These are phyloP conservation scores for Diadema setosum DNA, from an alignment of 35 echinoderm and acorn worm genomes.

Conservation along the genomic window DNA sequence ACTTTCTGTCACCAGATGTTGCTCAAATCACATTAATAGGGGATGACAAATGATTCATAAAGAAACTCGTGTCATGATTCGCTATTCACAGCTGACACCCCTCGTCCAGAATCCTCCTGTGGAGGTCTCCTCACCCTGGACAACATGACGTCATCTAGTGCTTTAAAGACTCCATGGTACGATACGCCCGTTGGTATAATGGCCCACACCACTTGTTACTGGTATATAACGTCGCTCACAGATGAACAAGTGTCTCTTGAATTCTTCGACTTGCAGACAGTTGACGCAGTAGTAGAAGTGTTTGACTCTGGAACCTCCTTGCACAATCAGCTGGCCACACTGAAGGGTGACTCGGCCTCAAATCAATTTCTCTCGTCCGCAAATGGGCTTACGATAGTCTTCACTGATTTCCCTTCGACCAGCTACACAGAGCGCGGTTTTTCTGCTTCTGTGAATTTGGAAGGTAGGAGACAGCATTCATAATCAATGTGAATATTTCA, in stretches of 20 bases:
- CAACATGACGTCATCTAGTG: not conserved
- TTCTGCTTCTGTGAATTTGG: no score
- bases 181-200: not conserved
- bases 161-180: not conserved
- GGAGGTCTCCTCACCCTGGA: not conserved
- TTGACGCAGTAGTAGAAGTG: not conserved
- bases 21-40: no score
- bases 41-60: no score
- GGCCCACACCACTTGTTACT: not conserved
- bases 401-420: not conserved
- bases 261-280: not conserved
- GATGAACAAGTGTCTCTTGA: not conserved
- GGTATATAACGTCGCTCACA: not conserved
- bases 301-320: not conserved
- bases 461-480: no score
- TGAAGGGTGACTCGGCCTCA: not conserved
- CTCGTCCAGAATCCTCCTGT: not conserved
- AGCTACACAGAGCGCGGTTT: not conserved
- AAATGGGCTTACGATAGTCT: not conserved
- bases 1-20: no score
- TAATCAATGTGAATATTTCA: no score
- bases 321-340: not conserved
- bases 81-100: not conserved
- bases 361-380: not conserved
- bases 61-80: no score